A percentile compares a stretch with the other conserved stretches of the same genome.
phyloP scores from a whole-genome alignment of 2,797 vertebrate species.

The Chrysocyon brachyurus region DNA sequence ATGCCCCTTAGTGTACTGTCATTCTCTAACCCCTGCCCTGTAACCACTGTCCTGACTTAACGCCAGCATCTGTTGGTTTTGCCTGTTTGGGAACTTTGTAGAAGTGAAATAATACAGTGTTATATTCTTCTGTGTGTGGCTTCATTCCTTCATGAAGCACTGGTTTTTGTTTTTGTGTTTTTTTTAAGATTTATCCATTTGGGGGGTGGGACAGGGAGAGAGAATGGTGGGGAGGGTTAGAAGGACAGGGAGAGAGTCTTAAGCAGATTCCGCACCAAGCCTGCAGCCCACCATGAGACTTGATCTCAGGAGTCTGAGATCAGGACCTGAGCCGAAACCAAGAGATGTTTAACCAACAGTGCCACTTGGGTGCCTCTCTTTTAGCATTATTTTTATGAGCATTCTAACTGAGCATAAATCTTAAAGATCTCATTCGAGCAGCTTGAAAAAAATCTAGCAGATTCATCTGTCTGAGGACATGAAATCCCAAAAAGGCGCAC shows the following conservation, averaged over 20 bases:
- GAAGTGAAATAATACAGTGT: not conserved
- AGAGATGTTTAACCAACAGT: not conserved
- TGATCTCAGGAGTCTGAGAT: no score
- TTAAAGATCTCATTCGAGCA: not conserved
- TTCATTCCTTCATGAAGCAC: not conserved
- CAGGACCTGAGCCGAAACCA: no score
- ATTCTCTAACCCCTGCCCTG: no score
- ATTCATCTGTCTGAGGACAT: not conserved
- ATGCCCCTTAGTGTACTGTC: not conserved
- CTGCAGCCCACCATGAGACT: not conserved
- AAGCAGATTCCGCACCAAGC: not conserved
- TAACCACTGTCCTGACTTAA: not conserved
- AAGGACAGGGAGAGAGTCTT: not conserved
- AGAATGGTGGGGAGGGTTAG: not conserved
- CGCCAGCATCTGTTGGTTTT: not conserved
- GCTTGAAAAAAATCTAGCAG: not conserved
- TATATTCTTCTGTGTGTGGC: not conserved
- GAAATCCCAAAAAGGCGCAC: not conserved
- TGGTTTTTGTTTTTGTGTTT: not conserved
- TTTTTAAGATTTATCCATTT: not conserved
- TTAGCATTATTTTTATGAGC: not conserved
- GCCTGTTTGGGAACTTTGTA: not conserved
- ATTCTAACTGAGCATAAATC: not conserved
- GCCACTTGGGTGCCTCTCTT: not conserved
- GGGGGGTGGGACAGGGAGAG: no score